phyloP scores from a whole-genome alignment of 1,140 invertebrate species.

The Lutraria rhynchaena region DNA sequence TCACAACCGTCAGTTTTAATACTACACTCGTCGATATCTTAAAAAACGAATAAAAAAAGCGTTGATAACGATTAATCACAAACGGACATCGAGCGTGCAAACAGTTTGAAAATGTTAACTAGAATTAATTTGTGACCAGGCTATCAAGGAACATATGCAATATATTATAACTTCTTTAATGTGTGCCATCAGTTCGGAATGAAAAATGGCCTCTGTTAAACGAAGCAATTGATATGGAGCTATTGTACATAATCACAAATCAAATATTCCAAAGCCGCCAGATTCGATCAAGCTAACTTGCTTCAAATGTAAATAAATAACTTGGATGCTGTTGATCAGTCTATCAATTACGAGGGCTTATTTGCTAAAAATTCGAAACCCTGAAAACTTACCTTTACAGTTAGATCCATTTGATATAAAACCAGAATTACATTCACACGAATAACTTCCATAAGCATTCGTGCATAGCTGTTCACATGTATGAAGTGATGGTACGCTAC shows the following conservation, averaged over 20 bases:
- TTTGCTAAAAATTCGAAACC: no score
- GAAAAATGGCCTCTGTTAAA: no score
- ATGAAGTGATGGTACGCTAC: neutral
- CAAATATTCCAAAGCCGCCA: neutral
- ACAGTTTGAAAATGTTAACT: neutral
- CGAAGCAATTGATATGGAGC: neutral
- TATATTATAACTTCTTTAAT: neutral
- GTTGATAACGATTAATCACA: neutral
- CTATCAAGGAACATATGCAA: neutral
- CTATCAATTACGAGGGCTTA: no score
- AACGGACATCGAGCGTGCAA: neutral
- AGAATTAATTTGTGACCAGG: neutral
- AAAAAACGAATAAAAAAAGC: neutral
- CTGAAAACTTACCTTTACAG: constrained; percentile 7
- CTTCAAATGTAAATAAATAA: neutral
- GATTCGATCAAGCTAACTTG: neutral
- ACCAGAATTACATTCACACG: constrained; percentile 1
- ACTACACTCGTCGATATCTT: constrained; percentile 80
- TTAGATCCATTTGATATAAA: constrained; percentile 3
- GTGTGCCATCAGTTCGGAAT: neutral
- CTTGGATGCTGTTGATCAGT: neutral
- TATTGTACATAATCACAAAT: neutral
- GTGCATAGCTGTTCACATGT: constrained; percentile 15
- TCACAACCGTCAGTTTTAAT: constrained; percentile 73
- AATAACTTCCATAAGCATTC: constrained; percentile 9